phyloP scores from a whole-genome alignment of 2,888 invertebrate species.

The Ellobium chinense region DNA sequence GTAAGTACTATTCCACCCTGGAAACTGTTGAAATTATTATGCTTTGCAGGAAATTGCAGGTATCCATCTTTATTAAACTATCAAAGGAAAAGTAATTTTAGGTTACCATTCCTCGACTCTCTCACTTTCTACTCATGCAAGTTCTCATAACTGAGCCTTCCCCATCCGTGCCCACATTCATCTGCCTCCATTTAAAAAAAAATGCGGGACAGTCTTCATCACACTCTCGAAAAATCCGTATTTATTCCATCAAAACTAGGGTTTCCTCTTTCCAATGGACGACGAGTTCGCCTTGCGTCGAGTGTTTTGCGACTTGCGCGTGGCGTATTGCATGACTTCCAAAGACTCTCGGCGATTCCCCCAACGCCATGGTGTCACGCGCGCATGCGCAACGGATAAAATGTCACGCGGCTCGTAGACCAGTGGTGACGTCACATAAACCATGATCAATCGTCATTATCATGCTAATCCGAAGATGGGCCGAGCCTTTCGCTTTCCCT shows the following conservation, averaged over 20 bases:
- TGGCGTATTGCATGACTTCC: constrained; percentile 25
- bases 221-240: constrained; percentile 13
- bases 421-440: constrained; percentile 42
- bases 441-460: constrained; percentile 36
- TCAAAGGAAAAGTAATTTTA: too few species aligned
- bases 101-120: too few species aligned
- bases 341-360: neutral
- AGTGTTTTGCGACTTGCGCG: constrained; percentile 29
- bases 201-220: neutral
- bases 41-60: too few species aligned
- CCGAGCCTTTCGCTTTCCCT: neutral
- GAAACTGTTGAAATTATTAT: too few species aligned
- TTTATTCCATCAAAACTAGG: constrained; percentile 28
- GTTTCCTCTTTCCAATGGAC: neutral
- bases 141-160: too few species aligned
- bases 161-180: too few species aligned
- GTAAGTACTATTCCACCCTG: too few species aligned
- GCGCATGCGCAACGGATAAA: constrained; percentile 44
- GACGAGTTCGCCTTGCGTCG: constrained; percentile 17
- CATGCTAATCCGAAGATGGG: constrained; percentile 33
- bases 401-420: constrained; percentile 39
- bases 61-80: too few species aligned
- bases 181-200: too few species aligned
- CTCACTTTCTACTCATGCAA: too few species aligned
- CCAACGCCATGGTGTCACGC: constrained; percentile 35